These are phyloP conservation scores for Sceloporus tristichus DNA, from an alignment of 2,113 vertebrate species.

Conservation along the genomic window DNA sequence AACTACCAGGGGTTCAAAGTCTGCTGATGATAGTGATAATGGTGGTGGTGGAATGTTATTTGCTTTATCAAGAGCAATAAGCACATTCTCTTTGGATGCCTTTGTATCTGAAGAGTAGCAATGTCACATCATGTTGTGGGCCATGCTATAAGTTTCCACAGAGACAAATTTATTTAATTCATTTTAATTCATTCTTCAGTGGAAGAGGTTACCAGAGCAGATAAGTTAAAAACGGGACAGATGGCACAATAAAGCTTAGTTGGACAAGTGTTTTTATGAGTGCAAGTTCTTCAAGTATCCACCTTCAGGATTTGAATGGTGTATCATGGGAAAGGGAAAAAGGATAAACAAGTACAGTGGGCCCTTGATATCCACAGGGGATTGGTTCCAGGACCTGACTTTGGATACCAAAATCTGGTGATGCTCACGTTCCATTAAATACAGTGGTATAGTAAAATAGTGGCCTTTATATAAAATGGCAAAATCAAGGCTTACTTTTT, in stretches of 20 bases:
- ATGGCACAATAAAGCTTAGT: neutral
- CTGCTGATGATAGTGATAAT: neutral
- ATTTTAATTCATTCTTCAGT: neutral
- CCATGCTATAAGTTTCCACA: neutral
- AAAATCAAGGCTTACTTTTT: too few relatives aligned
- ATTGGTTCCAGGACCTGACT: too few relatives aligned
- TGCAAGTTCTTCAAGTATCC: neutral
- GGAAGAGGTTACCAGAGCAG: neutral
- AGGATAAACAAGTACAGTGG: too few relatives aligned
- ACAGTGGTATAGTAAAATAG: too few relatives aligned
- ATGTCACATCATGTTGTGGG: neutral
- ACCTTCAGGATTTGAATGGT: neutral
- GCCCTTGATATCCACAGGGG: too few relatives aligned
- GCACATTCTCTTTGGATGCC: too few relatives aligned
- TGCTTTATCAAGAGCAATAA: neutral
- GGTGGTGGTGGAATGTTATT: neutral
- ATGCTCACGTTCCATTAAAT: too few relatives aligned
- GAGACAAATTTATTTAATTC: conserved; percentile 6
- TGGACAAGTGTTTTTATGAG: neutral
- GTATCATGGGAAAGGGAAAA: neutral
- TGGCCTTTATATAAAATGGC: too few relatives aligned
- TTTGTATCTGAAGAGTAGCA: neutral
- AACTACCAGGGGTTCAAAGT: neutral
- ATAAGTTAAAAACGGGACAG: neutral
- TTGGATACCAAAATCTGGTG: too few relatives aligned